These are phyloP conservation scores for Laspeyria flexula DNA, from an alignment of 2,888 invertebrate genomes.

Conservation along the genomic window DNA sequence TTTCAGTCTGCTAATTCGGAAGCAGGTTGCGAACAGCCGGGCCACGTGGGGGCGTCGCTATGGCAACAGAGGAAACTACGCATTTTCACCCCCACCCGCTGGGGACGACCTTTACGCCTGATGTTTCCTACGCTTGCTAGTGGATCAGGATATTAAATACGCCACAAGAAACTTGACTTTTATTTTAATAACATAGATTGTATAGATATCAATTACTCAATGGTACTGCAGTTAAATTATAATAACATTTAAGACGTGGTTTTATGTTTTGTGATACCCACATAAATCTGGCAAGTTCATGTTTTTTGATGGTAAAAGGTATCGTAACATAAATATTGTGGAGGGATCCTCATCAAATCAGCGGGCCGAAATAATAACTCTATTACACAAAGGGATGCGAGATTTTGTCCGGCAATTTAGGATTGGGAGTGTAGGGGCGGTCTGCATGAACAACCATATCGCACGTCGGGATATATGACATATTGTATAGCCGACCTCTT, in stretches of 20 bases:
- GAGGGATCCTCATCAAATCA: constrained; percentile 70
- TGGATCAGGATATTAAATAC: constrained; percentile 49
- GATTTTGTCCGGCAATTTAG: constrained; percentile 75
- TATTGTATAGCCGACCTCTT: constrained; percentile 42
- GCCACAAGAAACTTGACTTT: neutral
- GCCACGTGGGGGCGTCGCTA: constrained; percentile 79
- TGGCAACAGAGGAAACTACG: constrained; percentile 80
- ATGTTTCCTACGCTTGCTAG: constrained; percentile 50
- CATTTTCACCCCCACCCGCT: constrained; percentile 64
- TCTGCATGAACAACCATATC: constrained; percentile 52
- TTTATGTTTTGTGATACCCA: neutral
- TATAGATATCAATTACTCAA: neutral
- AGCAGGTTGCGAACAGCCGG: constrained; percentile 60
- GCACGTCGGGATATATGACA: constrained; percentile 47
- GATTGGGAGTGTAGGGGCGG: constrained; percentile 64
- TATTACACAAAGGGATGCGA: constrained; percentile 74
- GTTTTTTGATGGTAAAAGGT: constrained; percentile 15
- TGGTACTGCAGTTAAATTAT: too few species aligned
- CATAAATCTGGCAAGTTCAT: constrained; percentile 5
- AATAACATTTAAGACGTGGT: too few species aligned
- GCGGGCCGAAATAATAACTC: constrained; percentile 77
- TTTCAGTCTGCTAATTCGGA: constrained; percentile 66
- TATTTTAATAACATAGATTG: neutral
- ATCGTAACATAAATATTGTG: constrained; percentile 34
- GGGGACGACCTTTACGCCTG: constrained; percentile 45